Evolutionary conservation across 2,797 vertebrate species (phyloP), one percentile per base, ranked within the genome.

Genomic region (Meriones psammophilus): DNA sequence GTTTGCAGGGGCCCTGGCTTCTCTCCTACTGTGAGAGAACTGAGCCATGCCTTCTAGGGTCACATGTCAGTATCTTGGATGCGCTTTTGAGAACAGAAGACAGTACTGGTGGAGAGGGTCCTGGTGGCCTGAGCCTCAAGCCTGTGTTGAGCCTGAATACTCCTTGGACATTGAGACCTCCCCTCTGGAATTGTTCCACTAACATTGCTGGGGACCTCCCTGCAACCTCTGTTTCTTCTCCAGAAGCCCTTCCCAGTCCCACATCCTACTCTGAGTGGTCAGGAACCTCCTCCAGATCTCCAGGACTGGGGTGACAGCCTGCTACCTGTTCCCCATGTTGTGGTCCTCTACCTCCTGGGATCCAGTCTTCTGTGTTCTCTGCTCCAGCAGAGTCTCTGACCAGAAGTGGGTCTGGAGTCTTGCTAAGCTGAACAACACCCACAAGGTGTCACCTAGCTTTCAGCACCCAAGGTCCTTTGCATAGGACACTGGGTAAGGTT

Each of bases 371-470:
- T 74, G 28, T 24, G 28, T 62, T 28, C 36, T 30, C 33, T n/a
- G 66, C 15, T 3, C 6, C 12, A 64, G 18, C n/a, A 17, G 91
- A 54, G 10, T 7, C 62, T 73, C 71, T 1, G 7, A 6, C 0
- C 58, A 2, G 12, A 24, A 0, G 0, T 0, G 0, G 33, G 12
- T 69, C 36, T 18, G 0, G 68, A n/a, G 69, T 20, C 9, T 36
- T 5, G 7, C 39, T 1, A 54, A 80, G 22, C 26, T 5, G 24
- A 46, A 5, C 12, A 9, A 2, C 1, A 10, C 2, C 58, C 46
- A 24, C 12, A 0, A 24, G 26, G 22, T 15, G 1, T 20, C 2
- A 0, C 22, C 0, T 3, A 42, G 1, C 2, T 26, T 26, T 78
- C 62, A 7, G 73, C 1, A 8, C 10, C 7, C 2, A 15, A 54